Evolutionary conservation across 2,888 invertebrate genomes (phyloP), one percentile per base, ranked within the genome.

Genomic region (Drosophila borborema): DNA sequence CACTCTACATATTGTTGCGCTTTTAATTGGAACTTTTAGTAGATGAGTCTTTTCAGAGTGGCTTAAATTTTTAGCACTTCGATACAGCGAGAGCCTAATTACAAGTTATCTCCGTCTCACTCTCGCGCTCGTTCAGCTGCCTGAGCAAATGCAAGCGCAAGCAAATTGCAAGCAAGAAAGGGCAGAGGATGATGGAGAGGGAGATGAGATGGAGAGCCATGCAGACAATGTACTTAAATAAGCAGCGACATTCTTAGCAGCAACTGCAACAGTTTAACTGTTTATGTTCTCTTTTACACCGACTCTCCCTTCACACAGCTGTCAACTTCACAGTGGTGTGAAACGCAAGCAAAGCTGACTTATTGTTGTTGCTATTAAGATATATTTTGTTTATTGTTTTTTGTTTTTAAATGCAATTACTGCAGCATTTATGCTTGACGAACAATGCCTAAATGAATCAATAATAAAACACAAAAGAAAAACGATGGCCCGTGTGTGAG

Each of bases 21-120:
- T 45, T 74, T 66, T 63, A 75, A 75, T 78, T 66, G 60, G 36
- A 46, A 23, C 45, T 49, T 20, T 48, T 58, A 62, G 46, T 78
- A 45, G 43, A 28, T 36, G 38, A 62, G 23, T 40, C 73, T 41
- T 59, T 65, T 64, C 45, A 41, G 23, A 40, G 54, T 48, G 12
- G 28, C 45, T 62, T 53, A 16, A 36, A 60, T 72, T 58, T 72
- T 18, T 10, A 48, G 49, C 14, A 18, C 65, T 43, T 31, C 58
- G 34, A 38, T 61, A 5, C 51, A 3, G 20, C 55, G 18, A 36
- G 46, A 56, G 53, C 34, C 46, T 38, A 41, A 51, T 53, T 64
- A 20, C 34, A 20, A 45, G 36, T 6, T 14, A 20, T 49, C 31
- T 3, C 6, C 18, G 14, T 23, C 45, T 34, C 51, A 1, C 62